phyloP scores from a whole-genome alignment of 2,113 vertebrate genomes.

The Psittacara wagleri region DNA sequence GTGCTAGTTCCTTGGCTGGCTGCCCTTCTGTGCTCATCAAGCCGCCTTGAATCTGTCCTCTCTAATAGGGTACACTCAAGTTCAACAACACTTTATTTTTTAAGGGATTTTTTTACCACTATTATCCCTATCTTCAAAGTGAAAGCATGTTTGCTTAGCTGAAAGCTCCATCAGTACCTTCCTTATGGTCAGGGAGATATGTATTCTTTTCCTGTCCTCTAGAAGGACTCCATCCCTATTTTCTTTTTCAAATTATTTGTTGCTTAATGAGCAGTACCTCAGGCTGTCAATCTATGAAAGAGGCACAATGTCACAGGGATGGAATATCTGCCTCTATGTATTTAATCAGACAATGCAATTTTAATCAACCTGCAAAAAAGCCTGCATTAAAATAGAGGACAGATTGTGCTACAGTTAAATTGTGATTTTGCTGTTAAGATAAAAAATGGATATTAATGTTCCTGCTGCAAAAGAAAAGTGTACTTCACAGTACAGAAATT shows the following conservation, averaged over 20 bases:
- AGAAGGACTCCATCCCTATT: neutral
- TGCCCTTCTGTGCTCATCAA: neutral
- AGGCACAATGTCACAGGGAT: neutral
- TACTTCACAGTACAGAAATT: neutral
- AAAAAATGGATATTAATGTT: slow-evolving; percentile 32
- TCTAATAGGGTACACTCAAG: neutral
- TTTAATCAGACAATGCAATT: slow-evolving; percentile 29
- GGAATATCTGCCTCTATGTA: neutral
- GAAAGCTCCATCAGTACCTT: neutral
- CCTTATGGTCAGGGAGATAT: neutral
- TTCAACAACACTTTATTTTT: neutral
- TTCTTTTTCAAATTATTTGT: slow-evolving; percentile 37
- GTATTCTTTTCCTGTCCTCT: neutral
- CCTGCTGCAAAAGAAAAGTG: neutral
- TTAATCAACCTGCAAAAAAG: slow-evolving; percentile 11
- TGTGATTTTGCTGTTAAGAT: slow-evolving; percentile 28
- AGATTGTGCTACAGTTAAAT: neutral
- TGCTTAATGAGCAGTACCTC: slow-evolving; percentile 33
- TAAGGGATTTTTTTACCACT: neutral
- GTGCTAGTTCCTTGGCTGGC: neutral
- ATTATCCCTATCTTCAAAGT: neutral
- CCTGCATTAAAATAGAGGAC: neutral
- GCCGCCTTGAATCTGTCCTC: neutral
- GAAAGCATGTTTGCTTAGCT: neutral
- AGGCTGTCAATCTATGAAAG: slow-evolving; percentile 33